Evolutionary conservation across 1,140 invertebrate species (phyloP).

Genomic region (Zaprionus africanus): DNA sequence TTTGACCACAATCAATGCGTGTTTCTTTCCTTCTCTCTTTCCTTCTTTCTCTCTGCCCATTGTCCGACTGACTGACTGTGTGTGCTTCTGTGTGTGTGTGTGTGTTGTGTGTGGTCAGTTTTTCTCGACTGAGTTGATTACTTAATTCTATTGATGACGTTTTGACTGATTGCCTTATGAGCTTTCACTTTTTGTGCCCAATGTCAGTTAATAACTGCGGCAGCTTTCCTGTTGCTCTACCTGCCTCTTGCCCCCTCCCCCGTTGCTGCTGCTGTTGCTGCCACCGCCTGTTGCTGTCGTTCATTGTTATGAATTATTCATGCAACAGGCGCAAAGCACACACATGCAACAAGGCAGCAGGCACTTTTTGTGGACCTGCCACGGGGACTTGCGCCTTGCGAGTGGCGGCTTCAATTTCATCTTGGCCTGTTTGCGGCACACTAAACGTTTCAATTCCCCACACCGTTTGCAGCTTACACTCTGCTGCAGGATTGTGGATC

Average conservation of each 20-base stretch:
- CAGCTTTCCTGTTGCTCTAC: slow-evolving; percentile 46
- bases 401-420: slow-evolving; percentile 47
- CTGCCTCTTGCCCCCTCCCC: slow-evolving; percentile 13
- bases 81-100: slow-evolving; percentile 22
- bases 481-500: slow-evolving; percentile 15
- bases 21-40: slow-evolving; percentile 20
- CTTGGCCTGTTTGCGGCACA: slow-evolving; percentile 46
- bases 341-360: slow-evolving; percentile 7
- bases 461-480: slow-evolving; percentile 49
- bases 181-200: slow-evolving; percentile 78
- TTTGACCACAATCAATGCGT: slow-evolving; percentile 74
- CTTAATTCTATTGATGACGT: slow-evolving; percentile 84
- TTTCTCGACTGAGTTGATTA: slow-evolving; percentile 72
- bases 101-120: slow-evolving; percentile 82
- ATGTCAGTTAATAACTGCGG: slow-evolving; percentile 72
- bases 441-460: slow-evolving; percentile 79
- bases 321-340: slow-evolving; percentile 68
- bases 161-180: slow-evolving; percentile 84
- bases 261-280: slow-evolving; percentile 35
- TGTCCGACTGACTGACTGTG: slow-evolving; percentile 25
- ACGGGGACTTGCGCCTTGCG: slow-evolving; percentile 63
- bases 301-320: slow-evolving; percentile 79
- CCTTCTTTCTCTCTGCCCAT: slow-evolving; percentile 33
- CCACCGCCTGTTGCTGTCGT: slow-evolving; percentile 30
- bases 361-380: slow-evolving; percentile 37